Conservation (phyloP, 2,797 vertebrate species). For the Ibycter americanus region DNA sequence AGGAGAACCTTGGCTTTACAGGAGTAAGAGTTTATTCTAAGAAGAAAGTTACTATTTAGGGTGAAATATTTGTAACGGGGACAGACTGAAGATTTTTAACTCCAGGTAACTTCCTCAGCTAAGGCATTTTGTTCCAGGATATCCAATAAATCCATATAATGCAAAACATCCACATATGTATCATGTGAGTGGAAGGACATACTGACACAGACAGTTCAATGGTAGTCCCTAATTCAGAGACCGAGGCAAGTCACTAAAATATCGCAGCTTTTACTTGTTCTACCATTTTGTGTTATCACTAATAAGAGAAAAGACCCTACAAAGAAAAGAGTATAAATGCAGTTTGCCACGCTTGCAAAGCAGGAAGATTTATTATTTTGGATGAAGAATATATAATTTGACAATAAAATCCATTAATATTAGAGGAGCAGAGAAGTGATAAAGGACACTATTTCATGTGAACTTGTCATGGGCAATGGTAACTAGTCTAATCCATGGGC, state of each 20-base stretch:
- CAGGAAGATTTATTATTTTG: not conserved
- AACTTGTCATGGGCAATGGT: not conserved
- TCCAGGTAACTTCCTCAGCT: not conserved
- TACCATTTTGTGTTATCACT: not conserved
- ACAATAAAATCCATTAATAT: not conserved
- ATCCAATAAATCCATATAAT: not conserved
- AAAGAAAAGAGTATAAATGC: not conserved
- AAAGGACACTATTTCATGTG: not conserved
- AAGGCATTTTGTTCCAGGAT: not conserved
- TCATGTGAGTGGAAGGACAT: not conserved
- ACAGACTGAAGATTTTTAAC: not conserved
- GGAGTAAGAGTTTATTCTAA: not conserved
- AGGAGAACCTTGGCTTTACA: not conserved
- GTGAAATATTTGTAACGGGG: not conserved
- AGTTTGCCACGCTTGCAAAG: not conserved
- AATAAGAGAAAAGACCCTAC: not conserved
- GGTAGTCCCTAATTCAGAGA: not conserved
- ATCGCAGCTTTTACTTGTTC: not conserved
- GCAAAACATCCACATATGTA: not conserved
- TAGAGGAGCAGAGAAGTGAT: not conserved
- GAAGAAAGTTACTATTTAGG: not conserved
- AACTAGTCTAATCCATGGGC: not conserved
- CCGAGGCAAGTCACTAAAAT: not conserved
- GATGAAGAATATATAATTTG: not conserved
- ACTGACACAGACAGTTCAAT: not conserved